phyloP scores from a whole-genome alignment of 1,140 invertebrate genomes.

The Tyrophagus putrescentiae region DNA sequence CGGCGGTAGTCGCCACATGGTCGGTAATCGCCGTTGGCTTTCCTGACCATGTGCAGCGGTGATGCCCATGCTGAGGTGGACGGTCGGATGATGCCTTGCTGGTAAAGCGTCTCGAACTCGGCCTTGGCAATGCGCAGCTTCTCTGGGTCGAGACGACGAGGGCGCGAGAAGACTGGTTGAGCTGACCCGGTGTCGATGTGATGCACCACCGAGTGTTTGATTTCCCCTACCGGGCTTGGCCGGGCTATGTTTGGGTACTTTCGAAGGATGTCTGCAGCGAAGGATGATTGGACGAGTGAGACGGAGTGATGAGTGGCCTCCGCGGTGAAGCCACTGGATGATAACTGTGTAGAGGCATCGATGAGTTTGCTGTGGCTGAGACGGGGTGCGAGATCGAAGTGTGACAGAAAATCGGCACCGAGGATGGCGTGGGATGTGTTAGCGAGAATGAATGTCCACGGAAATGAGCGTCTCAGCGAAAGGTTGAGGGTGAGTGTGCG shows the following conservation, averaged over 20 bases:
- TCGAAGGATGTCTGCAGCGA: constrained; percentile 5
- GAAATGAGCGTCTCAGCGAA: neutral
- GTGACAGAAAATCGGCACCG: constrained; percentile 19
- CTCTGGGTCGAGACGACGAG: constrained; percentile 20
- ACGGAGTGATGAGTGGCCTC: neutral
- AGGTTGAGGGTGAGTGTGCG: constrained; percentile 10
- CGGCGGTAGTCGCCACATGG: constrained; percentile 28
- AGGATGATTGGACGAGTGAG: too few relatives aligned
- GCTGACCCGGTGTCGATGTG: constrained; percentile 22
- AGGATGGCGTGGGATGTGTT: constrained; percentile 11
- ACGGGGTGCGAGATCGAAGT: constrained; percentile 12
- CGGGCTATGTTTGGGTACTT: constrained; percentile 9
- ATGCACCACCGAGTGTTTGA: constrained; percentile 21
- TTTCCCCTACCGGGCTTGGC: neutral
- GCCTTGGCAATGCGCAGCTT: constrained; percentile 19
- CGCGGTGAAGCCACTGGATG: neutral
- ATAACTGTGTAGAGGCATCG: constrained; percentile 13
- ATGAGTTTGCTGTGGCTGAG: constrained; percentile 5
- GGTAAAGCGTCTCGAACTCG: constrained; percentile 21
- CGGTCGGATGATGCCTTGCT: constrained; percentile 20
- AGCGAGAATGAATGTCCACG: constrained; percentile 1
- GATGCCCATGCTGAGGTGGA: constrained; percentile 22
- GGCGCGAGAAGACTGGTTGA: constrained; percentile 11
- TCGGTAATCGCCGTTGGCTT: constrained; percentile 24
- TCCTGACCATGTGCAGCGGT: constrained; percentile 30